Evolutionary conservation across 2,797 vertebrate genomes (phyloP), one percentile per base, ranked within the genome.

Genomic region (Sebastes glaucus): DNA sequence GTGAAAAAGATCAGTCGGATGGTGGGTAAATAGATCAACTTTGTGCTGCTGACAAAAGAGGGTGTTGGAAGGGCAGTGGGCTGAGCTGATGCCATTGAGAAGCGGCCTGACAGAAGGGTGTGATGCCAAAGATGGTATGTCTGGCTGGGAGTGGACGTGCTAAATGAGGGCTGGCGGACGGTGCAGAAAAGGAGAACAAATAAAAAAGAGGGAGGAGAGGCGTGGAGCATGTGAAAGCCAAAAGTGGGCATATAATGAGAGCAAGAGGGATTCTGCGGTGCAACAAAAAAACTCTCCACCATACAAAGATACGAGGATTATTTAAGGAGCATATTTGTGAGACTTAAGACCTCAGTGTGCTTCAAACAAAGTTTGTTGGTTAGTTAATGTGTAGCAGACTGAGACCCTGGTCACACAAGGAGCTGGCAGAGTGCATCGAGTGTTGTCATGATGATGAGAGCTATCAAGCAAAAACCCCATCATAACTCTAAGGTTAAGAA

Each of bases 1-100:
- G 93, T 90, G 83, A 87, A 93, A 94, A 90, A 93, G 95, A 95
- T 96, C 95, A 95, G 90, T 80, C 74, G 85, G 91, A 93, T 88
- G 87, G 83, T 89, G 92, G 89, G 93, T 92, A 94, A 94, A 95
- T 91, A 95, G 93, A 95, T 93, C 91, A 95, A 94, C 94, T 94
- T 95, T 93, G 89, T 92, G 91, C 78, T 69, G 64, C 87, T 92
- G 93, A 96, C 91, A 95, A 94, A 94, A 91, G 86, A 78, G 72
- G 83, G 83, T 74, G 71, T 88, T 81, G 89, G 77, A 86, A 77
- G 84, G 86, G 56, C 78, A 62, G 79, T 77, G 82, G 83, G 85
- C 82, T 87, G 73, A 79, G 87, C 85, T 68, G 83, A 87, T 77
- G 90, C 81, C 91, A 84, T 87, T 85, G 82, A 93, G 85, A 87